Conservation (phyloP, 2,888 invertebrate species). For the Hedya salicella region DNA sequence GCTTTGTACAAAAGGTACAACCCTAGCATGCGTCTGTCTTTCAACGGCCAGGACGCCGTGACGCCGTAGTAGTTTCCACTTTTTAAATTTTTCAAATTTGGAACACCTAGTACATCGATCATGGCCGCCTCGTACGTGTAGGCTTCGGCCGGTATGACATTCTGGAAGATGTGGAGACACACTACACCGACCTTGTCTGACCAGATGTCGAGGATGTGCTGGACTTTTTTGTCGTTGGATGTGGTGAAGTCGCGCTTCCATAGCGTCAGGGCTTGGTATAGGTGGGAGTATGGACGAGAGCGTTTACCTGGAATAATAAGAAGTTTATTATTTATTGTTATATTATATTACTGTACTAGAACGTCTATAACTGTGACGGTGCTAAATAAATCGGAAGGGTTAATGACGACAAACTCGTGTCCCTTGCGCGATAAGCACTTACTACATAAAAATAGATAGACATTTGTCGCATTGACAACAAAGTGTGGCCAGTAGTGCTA, state of each 20-base stretch:
- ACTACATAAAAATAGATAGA: too few relatives aligned
- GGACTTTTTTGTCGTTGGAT: constrained; percentile 86
- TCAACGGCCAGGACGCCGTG: constrained; percentile 89
- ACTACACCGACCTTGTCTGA: constrained; percentile 92
- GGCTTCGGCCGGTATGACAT: constrained; percentile 95
- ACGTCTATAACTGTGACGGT: too few relatives aligned
- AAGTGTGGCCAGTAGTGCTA: too few relatives aligned
- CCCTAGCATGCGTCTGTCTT: constrained; percentile 90
- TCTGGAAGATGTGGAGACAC: constrained; percentile 95
- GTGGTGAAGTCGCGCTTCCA: constrained; percentile 83
- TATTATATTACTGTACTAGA: too few relatives aligned
- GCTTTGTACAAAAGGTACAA: constrained; percentile 92
- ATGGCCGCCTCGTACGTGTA: constrained; percentile 97
- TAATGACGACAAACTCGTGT: too few relatives aligned
- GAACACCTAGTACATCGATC: constrained; percentile 93
- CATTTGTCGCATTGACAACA: too few relatives aligned
- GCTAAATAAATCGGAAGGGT: too few relatives aligned
- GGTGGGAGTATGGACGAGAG: constrained; percentile 94
- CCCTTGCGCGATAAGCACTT: too few relatives aligned
- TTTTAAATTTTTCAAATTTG: constrained; percentile 91
- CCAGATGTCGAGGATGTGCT: constrained; percentile 95
- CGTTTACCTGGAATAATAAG: constrained; percentile 84
- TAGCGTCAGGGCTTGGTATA: constrained; percentile 92
- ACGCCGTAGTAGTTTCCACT: constrained; percentile 93
- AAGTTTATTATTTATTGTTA: too few relatives aligned